Conservation (phyloP, 2,113 vertebrate genomes). For the Mustela nigripes region DNA sequence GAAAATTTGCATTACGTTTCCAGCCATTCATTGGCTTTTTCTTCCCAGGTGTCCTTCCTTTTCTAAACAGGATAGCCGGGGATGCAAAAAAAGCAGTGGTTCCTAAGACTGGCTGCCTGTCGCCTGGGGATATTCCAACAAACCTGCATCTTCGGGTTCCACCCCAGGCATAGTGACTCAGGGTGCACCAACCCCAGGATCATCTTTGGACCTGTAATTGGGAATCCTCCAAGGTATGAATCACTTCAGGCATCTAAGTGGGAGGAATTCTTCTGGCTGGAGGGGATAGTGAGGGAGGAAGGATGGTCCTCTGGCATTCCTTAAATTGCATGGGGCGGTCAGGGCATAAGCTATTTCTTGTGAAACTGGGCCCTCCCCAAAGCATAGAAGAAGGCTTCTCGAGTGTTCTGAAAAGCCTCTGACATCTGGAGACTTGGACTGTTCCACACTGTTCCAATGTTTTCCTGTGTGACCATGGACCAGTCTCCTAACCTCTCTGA, state of each 20-base stretch:
- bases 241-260: slow-evolving; percentile 50
- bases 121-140: background rate
- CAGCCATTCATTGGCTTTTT: background rate
- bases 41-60: background rate
- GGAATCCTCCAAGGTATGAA: slow-evolving; percentile 41
- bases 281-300: background rate
- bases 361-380: background rate
- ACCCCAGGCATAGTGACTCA: background rate
- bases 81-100: background rate
- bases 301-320: background rate
- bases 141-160: background rate
- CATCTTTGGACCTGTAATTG: slow-evolving; percentile 16
- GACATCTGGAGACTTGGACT: background rate
- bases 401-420: background rate
- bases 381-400: background rate
- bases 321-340: background rate
- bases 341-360: background rate
- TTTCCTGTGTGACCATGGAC: background rate
- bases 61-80: background rate
- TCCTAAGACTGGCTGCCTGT: background rate
- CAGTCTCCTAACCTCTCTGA: background rate
- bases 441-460: background rate
- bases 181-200: background rate
- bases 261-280: background rate
- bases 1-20: background rate